These are phyloP conservation scores for Lathronympha strigana DNA, from an alignment of 2,888 invertebrate genomes.

Conservation along the genomic window DNA sequence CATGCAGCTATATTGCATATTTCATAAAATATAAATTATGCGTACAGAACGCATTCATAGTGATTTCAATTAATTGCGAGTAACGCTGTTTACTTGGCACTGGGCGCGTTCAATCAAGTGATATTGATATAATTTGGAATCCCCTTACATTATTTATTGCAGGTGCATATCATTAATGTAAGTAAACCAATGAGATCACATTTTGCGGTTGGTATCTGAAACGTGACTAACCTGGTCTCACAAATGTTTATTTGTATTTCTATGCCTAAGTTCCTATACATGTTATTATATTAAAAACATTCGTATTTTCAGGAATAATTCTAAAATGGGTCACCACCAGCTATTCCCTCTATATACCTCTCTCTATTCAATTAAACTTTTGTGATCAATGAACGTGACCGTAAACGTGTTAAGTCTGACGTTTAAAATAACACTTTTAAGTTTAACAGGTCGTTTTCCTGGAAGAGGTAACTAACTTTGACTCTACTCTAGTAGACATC, in stretches of 20 bases:
- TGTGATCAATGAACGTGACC: too few relatives aligned
- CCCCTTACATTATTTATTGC: background rate
- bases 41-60: constrained; percentile 24
- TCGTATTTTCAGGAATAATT: too few relatives aligned
- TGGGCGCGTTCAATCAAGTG: constrained; percentile 5
- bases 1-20: constrained; percentile 64
- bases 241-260: background rate
- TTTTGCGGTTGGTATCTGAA: background rate
- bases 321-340: too few relatives aligned
- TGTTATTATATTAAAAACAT: background rate
- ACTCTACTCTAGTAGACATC: too few relatives aligned
- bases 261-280: background rate
- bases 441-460: too few relatives aligned
- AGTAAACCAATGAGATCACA: background rate
- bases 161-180: constrained; percentile 1
- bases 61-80: constrained; percentile 29
- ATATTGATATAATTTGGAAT: constrained; percentile 4
- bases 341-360: too few relatives aligned
- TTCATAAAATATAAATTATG: constrained; percentile 53
- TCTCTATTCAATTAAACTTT: too few relatives aligned
- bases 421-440: too few relatives aligned
- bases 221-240: background rate
- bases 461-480: too few relatives aligned
- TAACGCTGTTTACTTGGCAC: constrained; percentile 25
- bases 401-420: too few relatives aligned